Evolutionary conservation across 2,888 invertebrate species (phyloP).

Genomic region (Aphodius granarius): DNA sequence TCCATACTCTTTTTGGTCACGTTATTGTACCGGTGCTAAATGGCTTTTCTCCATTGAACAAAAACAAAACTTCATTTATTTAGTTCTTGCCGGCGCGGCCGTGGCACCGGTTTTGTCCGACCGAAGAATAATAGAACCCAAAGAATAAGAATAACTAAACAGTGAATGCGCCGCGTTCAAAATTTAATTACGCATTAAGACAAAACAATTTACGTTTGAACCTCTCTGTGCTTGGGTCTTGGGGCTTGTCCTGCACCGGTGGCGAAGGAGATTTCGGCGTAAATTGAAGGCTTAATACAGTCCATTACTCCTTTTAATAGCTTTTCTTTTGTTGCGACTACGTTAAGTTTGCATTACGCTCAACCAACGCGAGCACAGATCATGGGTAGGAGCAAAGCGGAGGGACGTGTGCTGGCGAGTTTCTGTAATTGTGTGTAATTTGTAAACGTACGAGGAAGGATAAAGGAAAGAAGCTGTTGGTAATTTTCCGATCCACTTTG

Average conservation of each 20-base stretch:
- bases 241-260: not conserved
- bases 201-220: not conserved
- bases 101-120: not conserved
- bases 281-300: constrained; percentile 7
- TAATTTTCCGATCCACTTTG: not conserved
- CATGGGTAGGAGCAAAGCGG: not conserved
- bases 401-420: not conserved
- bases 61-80: not conserved
- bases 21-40: not conserved
- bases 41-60: not conserved
- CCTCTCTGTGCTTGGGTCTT: not conserved
- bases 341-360: not conserved
- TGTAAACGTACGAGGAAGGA: not conserved
- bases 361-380: not conserved
- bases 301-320: constrained; percentile 8
- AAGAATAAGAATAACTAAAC: not conserved
- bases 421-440: not conserved
- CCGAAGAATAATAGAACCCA: not conserved
- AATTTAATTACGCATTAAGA: not conserved
- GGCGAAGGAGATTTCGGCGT: not conserved
- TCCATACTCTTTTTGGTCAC: not conserved
- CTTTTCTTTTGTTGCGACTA: constrained; percentile 2
- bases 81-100: not conserved
- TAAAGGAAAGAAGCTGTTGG: not conserved
- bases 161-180: not conserved